phyloP scores from a whole-genome alignment of 2,113 vertebrate genomes.

The Ictalurus punctatus region DNA sequence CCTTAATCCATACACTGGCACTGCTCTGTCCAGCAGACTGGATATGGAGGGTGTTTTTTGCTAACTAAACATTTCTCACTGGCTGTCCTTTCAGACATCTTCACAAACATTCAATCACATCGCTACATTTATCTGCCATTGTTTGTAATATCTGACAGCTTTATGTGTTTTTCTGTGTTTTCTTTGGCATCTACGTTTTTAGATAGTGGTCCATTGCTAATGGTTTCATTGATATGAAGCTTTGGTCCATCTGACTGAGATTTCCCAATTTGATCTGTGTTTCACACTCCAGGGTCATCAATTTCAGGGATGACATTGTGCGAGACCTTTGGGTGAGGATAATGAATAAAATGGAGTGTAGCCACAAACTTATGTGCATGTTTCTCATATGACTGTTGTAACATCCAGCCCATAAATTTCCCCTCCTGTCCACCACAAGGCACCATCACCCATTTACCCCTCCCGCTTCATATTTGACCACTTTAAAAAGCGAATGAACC shows the following conservation, averaged over 20 bases:
- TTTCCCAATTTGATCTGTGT: neutral
- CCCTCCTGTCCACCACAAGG: neutral
- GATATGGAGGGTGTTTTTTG: neutral
- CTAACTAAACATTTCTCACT: neutral
- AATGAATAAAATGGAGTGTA: neutral
- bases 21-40: neutral
- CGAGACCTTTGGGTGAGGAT: neutral
- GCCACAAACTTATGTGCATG: neutral
- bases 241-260: neutral
- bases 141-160: neutral
- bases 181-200: neutral
- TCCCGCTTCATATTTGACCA: neutral
- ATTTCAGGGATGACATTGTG: neutral
- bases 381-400: neutral
- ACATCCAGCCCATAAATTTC: neutral
- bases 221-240: neutral
- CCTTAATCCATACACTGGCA: neutral
- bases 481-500: neutral
- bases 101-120: neutral
- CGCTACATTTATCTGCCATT: neutral
- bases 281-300: neutral
- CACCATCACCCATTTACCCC: neutral
- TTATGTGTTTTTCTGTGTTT: neutral
- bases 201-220: neutral
- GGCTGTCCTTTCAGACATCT: neutral